Base-by-base conservation (phyloP, 2,113 vertebrate species). In the Pelodiscus sinensis region DNA sequence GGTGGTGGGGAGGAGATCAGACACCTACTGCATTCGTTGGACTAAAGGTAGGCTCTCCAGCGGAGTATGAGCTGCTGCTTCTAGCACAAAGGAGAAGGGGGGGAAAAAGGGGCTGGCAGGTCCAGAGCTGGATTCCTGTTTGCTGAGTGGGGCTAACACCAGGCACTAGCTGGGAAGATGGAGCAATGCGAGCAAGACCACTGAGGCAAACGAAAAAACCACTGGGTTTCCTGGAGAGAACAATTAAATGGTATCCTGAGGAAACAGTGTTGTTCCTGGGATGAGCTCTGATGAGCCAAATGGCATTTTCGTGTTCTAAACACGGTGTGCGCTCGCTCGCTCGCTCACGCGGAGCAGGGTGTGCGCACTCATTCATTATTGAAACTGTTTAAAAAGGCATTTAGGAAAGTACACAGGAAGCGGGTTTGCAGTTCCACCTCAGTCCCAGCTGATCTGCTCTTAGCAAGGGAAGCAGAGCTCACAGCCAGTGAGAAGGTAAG, bases 331-430 rank as follows among this genome's bases (percentile, higher is more conserved):
- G 80, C 82, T 95, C 88, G 87, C 83, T 89, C 90, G 80, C 82
- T 95, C 88, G 87, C 83, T 89, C 90, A 89, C 19, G 29, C 38
- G 84, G 94, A 94, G 86, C 95, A 96, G 85, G 94, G 93, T 84
- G 89, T 92, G 92, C 95, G 94, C 95, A 91, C 79, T 97, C 93
- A 98, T 98, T 94, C 96, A 97, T 98, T 97, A 98, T 97, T 97
- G 94, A 98, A 86, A 68, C 79, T 94, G 92, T 96, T 97, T 97
- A 96, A 98, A 98, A 97, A 97, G 96, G 94, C 96, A 97, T 97
- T 98, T 98, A 97, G 94, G 86, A 96, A 95, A 93, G 92, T 81
- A 96, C 88, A 93, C 93, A 95, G 92, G 94, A 97, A 96, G 93
- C 93, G 89, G 87, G 94, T 92, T 87, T 94, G 86, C 82, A 92